Conservation (phyloP, 2,888 invertebrate species). For the Theodoxus fluviatilis region DNA sequence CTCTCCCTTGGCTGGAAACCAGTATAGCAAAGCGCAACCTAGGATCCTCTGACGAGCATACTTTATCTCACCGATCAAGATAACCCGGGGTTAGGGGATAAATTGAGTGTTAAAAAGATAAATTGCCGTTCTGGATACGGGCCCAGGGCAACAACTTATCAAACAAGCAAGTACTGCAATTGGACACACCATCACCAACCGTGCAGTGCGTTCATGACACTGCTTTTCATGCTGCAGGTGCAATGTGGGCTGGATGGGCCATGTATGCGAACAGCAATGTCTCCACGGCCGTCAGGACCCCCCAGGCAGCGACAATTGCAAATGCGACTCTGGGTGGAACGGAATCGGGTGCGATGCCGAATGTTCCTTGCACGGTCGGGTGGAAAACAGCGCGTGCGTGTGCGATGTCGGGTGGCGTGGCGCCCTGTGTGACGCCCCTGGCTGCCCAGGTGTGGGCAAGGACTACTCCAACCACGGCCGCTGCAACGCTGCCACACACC, state of each 20-base stretch:
- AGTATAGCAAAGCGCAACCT: no score
- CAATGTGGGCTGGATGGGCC: slow-evolving; percentile 40
- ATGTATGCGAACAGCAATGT: slow-evolving; percentile 43
- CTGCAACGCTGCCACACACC: slow-evolving; percentile 43
- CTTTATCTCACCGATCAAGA: no score
- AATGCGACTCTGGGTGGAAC: slow-evolving; percentile 45
- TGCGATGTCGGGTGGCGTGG: slow-evolving; percentile 51
- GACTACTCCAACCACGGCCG: slow-evolving; percentile 48
- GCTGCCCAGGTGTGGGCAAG: slow-evolving; percentile 44
- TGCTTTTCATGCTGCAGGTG: no score
- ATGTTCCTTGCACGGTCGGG: slow-evolving; percentile 46
- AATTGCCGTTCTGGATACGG: no score
- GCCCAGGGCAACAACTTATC: no score
- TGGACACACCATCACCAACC: no score
- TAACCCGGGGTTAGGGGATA: no score
- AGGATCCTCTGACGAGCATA: no score
- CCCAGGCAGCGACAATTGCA: slow-evolving; percentile 40
- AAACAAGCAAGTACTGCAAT: no score
- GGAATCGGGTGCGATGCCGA: slow-evolving; percentile 46
- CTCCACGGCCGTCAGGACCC: slow-evolving; percentile 42
- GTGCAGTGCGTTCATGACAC: no score
- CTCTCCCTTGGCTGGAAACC: no score
- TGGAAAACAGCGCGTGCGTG: slow-evolving; percentile 36
- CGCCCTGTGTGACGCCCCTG: slow-evolving; percentile 44
- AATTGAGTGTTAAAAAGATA: no score